Conservation (phyloP, 2,888 invertebrate genomes). For the Pseudococcus jackbeardsleyi region DNA sequence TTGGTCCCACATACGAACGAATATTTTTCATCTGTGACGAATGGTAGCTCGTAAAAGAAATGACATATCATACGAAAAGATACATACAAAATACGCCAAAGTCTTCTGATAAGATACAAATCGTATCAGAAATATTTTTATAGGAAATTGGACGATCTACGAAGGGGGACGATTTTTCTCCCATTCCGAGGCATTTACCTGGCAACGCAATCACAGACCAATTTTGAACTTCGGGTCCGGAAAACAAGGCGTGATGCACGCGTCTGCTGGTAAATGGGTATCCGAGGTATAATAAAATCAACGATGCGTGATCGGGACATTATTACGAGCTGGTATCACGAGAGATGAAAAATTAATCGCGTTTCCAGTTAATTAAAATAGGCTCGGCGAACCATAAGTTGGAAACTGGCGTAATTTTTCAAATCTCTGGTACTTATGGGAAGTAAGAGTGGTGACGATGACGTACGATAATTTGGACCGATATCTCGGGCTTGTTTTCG, state of each 20-base stretch:
- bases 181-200: background rate
- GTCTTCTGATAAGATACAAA: too few species aligned
- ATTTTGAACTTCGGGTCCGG: background rate
- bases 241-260: background rate
- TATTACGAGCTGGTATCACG: slow-evolving; percentile 17
- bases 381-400: background rate
- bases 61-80: background rate
- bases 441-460: background rate
- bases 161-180: too few species aligned
- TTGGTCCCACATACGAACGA: background rate
- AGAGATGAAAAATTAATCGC: slow-evolving; percentile 8
- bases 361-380: slow-evolving; percentile 7
- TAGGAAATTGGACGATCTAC: background rate
- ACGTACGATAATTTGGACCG: background rate
- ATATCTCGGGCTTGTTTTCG: background rate
- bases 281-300: background rate
- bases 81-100: background rate
- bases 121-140: too few species aligned
- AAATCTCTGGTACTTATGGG: background rate
- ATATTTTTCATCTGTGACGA: background rate
- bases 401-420: background rate
- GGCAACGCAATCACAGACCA: background rate
- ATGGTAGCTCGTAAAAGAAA: background rate
- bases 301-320: background rate
- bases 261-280: background rate